These are phyloP conservation scores for Calameuta filiformis DNA, from an alignment of 2,888 invertebrate genomes.

Conservation along the genomic window DNA sequence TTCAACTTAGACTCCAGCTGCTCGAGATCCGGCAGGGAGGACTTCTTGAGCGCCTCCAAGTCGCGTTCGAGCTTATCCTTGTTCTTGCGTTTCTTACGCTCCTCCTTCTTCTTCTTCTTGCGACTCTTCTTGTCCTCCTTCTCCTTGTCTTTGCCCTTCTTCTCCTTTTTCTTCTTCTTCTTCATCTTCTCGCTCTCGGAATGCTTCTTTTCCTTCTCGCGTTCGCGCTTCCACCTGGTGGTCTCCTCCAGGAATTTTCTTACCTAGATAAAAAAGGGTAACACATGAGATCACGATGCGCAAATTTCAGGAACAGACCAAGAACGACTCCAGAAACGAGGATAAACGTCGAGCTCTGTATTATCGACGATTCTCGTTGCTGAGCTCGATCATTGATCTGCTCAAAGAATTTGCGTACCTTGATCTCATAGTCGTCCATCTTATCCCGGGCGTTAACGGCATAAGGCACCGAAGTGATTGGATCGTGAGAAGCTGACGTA, in stretches of 20 bases:
- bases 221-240: conserved; percentile 80
- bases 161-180: conserved; percentile 80
- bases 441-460: conserved; percentile 63
- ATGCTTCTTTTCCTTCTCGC: conserved; percentile 79
- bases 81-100: conserved; percentile 69
- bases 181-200: conserved; percentile 74
- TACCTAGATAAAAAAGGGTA: conserved; percentile 66
- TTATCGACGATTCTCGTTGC: conserved; percentile 75
- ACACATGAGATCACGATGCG: too few relatives aligned
- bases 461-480: conserved; percentile 67
- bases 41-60: conserved; percentile 74
- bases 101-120: conserved; percentile 75
- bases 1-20: conserved; percentile 81
- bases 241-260: conserved; percentile 88
- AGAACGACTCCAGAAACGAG: too few relatives aligned
- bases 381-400: conserved; percentile 84
- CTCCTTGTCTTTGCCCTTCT: conserved; percentile 77
- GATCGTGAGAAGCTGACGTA: conserved; percentile 64
- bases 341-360: too few relatives aligned
- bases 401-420: conserved; percentile 80
- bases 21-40: conserved; percentile 78
- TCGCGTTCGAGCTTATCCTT: conserved; percentile 72
- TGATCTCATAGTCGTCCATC: conserved; percentile 73
- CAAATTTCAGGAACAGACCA: too few relatives aligned
- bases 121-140: conserved; percentile 70